Percentiles rank a stretch among this genome's conserved stretches.
Conservation (phyloP, 1,140 invertebrate genomes). For the Nasonia longicornis region DNA sequence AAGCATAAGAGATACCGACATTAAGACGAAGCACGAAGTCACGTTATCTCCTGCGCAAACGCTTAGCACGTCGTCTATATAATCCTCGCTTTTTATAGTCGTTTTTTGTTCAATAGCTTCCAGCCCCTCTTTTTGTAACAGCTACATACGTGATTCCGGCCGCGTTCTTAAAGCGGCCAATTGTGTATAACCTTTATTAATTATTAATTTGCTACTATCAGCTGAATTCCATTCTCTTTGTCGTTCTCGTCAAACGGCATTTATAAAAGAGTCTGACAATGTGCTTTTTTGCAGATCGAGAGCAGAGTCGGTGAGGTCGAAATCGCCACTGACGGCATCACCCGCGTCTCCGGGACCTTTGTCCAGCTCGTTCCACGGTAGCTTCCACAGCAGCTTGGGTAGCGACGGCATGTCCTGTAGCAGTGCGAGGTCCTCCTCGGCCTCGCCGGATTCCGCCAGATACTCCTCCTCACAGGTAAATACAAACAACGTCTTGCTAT, state of each 20-base stretch:
- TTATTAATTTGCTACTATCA: slow-evolving; percentile 8
- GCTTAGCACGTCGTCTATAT: background rate
- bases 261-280: background rate
- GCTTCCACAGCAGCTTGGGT: slow-evolving; percentile 67
- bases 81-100: background rate
- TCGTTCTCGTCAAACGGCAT: background rate
- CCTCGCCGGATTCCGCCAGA: slow-evolving; percentile 66
- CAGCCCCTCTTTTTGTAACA: background rate
- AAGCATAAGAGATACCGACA: background rate
- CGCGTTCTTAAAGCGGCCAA: background rate
- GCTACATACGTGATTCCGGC: background rate
- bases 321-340: slow-evolving; percentile 66
- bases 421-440: slow-evolving; percentile 67
- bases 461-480: slow-evolving; percentile 66
- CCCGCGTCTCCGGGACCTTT: slow-evolving; percentile 66
- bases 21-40: background rate
- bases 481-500: background rate
- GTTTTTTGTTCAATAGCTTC: background rate
- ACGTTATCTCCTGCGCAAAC: background rate
- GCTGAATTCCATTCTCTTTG: background rate
- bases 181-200: background rate
- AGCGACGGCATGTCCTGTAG: slow-evolving; percentile 69
- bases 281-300: slow-evolving; percentile 61
- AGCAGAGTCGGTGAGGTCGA: slow-evolving; percentile 66
- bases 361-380: slow-evolving; percentile 66